These are phyloP conservation scores for Plotosus lineatus DNA, from an alignment of 2,113 vertebrate genomes.

Conservation along the genomic window DNA sequence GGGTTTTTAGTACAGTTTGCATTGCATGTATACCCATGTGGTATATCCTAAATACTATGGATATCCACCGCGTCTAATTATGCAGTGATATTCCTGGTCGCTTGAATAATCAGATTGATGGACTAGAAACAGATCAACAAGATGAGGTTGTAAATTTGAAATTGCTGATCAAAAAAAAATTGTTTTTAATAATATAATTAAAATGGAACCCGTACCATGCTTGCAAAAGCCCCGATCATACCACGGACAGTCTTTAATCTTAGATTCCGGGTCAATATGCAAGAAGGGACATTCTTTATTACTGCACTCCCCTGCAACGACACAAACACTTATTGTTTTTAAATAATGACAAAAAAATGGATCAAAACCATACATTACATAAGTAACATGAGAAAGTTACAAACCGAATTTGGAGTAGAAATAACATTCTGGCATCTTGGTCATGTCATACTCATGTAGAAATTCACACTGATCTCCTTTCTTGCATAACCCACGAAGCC, in stretches of 20 bases:
- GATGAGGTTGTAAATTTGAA: not conserved
- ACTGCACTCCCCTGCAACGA: conserved; percentile 90
- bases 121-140: not conserved
- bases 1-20: too few relatives aligned
- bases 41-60: too few relatives aligned
- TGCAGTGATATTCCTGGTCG: not conserved
- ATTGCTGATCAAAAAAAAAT: not conserved
- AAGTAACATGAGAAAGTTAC: conserved; percentile 38
- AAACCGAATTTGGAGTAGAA: conserved; percentile 99
- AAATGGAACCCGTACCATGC: conserved; percentile 80
- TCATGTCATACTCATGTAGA: conserved; percentile 98
- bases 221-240: conserved; percentile 99
- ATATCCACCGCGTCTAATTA: too few relatives aligned
- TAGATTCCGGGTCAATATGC: conserved; percentile 97
- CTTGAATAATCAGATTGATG: not conserved
- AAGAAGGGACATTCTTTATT: conserved; percentile 99
- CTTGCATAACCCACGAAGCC: conserved; percentile 96
- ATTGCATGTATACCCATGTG: too few relatives aligned
- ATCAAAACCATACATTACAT: not conserved
- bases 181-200: not conserved
- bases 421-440: conserved; percentile 99
- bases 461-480: conserved; percentile 99
- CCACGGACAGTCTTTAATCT: conserved; percentile 99
- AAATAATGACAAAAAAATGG: not conserved
- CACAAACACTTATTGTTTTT: not conserved